phyloP scores from a whole-genome alignment of 2,888 invertebrate genomes.

The Sinodicranocentrus sp. region DNA sequence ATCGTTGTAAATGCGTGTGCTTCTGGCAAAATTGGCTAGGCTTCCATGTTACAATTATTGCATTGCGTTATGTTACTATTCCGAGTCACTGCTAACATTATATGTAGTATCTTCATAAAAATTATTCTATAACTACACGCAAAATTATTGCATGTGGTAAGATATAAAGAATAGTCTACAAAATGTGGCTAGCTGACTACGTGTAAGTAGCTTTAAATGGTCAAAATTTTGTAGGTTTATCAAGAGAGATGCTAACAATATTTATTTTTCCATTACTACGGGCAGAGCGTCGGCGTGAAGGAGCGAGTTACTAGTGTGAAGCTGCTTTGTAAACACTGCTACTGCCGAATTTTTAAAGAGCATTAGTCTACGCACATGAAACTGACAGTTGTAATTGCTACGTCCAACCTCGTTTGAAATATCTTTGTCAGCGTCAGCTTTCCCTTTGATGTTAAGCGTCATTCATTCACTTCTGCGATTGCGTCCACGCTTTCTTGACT shows the following conservation, averaged over 20 bases:
- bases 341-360: constrained; percentile 24
- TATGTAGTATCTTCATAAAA: not conserved
- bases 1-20: constrained; percentile 9
- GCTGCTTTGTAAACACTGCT: too few species aligned
- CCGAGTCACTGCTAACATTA: not conserved
- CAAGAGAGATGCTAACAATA: too few species aligned
- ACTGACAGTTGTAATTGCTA: not conserved
- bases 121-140: not conserved
- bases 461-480: not conserved
- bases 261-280: too few species aligned
- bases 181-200: too few species aligned
- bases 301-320: too few species aligned
- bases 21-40: constrained; percentile 11
- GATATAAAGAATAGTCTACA: too few species aligned
- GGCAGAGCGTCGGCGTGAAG: too few species aligned
- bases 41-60: constrained; percentile 18
- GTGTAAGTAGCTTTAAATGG: too few species aligned
- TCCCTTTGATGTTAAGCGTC: constrained; percentile 29
- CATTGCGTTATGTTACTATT: not conserved
- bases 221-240: too few species aligned
- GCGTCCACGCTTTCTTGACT: constrained; percentile 44
- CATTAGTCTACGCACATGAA: constrained; percentile 13
- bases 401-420: not conserved
- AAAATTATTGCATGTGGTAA: constrained; percentile 5
- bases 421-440: constrained; percentile 17